Conservation (phyloP, 92 coral and sea anemone genomes). For the Porites lobata region DNA sequence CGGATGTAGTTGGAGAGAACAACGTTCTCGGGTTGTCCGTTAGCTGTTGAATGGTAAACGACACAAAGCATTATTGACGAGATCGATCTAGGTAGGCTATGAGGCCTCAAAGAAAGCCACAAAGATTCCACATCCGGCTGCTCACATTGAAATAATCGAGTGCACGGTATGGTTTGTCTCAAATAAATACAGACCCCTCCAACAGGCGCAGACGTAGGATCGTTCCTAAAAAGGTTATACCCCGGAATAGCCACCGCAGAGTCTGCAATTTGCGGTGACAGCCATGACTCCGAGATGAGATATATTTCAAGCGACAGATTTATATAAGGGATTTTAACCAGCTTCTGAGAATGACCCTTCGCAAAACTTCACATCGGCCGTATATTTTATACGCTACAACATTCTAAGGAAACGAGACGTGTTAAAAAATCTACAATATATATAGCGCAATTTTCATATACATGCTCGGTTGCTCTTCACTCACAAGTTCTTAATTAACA, state of each 20-base stretch:
- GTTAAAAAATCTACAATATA: too few species aligned
- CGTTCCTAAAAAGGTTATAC: not conserved
- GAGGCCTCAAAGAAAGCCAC: slow-evolving; percentile 35
- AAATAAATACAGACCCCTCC: slow-evolving; percentile 51
- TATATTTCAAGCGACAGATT: too few species aligned
- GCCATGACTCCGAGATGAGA: slow-evolving; percentile 14
- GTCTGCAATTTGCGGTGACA: too few species aligned
- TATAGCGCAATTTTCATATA: too few species aligned
- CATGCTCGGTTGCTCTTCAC: too few species aligned
- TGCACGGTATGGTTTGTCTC: slow-evolving; percentile 36
- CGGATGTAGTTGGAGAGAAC: slow-evolving; percentile 31
- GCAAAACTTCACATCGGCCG: too few species aligned
- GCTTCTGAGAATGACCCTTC: too few species aligned
- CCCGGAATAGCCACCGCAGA: too few species aligned
- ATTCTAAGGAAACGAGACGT: too few species aligned
- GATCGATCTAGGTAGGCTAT: slow-evolving; percentile 46
- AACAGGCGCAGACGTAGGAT: slow-evolving; percentile 33
- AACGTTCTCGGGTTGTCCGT: slow-evolving; percentile 1
- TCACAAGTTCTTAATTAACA: too few species aligned
- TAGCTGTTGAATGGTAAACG: slow-evolving; percentile 43
- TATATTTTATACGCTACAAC: too few species aligned
- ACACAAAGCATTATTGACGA: slow-evolving; percentile 43
- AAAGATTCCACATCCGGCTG: slow-evolving; percentile 36
- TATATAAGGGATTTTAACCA: too few species aligned
- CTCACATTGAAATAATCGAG: slow-evolving; percentile 40